phyloP scores from a whole-genome alignment of 2,797 vertebrate genomes.

The Falco berigora region DNA sequence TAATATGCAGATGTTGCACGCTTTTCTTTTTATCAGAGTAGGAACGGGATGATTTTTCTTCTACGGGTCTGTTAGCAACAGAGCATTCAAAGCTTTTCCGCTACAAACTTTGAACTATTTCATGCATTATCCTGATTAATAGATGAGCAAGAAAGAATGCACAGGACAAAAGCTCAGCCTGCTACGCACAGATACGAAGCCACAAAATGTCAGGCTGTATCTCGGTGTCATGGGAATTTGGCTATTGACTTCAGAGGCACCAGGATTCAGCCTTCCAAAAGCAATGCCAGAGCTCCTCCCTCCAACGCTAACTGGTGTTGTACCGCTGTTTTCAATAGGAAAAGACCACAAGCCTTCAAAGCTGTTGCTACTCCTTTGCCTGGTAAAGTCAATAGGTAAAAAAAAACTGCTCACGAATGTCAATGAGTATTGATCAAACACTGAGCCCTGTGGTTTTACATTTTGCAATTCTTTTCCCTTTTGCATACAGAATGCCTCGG shows the following conservation, averaged over 20 bases:
- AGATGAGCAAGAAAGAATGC: constrained; percentile 70
- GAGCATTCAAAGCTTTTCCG: constrained; percentile 37
- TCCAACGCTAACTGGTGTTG: background rate
- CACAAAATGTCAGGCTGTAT: background rate
- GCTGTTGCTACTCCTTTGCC: background rate
- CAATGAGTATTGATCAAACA: background rate
- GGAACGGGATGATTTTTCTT: background rate
- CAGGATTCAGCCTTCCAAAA: background rate
- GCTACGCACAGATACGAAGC: background rate
- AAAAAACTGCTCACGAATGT: background rate
- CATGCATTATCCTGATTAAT: constrained; percentile 59
- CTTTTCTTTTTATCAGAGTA: constrained; percentile 1
- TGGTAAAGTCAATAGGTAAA: background rate
- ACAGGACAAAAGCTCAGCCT: background rate
- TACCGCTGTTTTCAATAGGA: background rate
- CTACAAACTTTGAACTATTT: constrained; percentile 23
- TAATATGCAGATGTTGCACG: background rate
- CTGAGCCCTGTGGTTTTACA: background rate
- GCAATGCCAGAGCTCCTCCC: background rate
- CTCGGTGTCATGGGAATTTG: background rate
- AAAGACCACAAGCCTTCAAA: background rate
- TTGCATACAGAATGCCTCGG: background rate
- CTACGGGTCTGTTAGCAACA: constrained; percentile 15
- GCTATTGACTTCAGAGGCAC: background rate
- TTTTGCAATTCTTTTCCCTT: background rate